Evolutionary conservation across 2,113 vertebrate genomes (phyloP), one percentile per base, ranked within the genome.

Genomic region (Periophthalmus modestus): DNA sequence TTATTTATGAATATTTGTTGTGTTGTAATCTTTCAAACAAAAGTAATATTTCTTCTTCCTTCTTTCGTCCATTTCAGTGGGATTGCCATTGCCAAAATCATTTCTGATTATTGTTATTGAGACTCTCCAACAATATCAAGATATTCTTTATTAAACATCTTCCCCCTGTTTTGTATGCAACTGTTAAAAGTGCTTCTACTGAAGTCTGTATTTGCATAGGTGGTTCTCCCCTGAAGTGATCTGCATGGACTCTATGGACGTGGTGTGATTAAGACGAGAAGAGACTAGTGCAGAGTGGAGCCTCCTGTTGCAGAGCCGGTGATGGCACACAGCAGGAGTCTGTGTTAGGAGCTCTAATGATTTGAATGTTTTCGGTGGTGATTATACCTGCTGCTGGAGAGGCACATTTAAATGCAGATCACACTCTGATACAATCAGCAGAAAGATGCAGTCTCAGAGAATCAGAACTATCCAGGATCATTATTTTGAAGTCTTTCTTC

Each of bases 221-320:
- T 69, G 70, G 36, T 54, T 66, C 72, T 73, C 66, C 47, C 36
- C 52, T 52, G 61, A 76, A 82, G 46, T 71, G 1, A 77, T 83
- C 46, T 80, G 65, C 80, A 67, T 50, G 58, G 43, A 68, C 15
- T 4, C 73, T 63, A 69, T 79, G 62, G 72, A 63, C 9, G 75
- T 73, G 69, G 75, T 71, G 77, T 36, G 75, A 72, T 78, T 34
- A 68, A 55, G 21, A 81, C 68, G 57, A 39, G 62, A 28, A 66
- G 43, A 62, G 36, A 79, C 23, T 11, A 2, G 71, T 15, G 63
- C 16, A 18, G 55, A 73, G 15, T 23, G 63, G 58, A 47, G 34
- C 54, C 75, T 21, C 77, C 72, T 77, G 80, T 19, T 67, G 55
- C 57, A 54, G 63, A 71, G 69, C 66, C 62, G 61, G 23, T 36